These are phyloP conservation scores for Aproaerema taeniolella DNA, from an alignment of 2,888 invertebrate species.

Conservation along the genomic window DNA sequence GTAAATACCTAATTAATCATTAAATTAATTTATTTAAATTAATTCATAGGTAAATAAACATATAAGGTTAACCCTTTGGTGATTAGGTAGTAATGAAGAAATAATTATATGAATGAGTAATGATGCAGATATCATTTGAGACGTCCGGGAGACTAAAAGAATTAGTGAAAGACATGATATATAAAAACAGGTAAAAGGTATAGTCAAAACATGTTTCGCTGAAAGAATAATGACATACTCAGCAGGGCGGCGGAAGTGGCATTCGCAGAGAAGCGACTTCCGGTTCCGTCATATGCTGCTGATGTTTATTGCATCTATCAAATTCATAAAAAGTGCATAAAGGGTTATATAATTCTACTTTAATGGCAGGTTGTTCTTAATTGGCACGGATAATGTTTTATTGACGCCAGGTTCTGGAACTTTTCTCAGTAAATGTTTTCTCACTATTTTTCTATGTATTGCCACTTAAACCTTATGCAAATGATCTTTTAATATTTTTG, in stretches of 20 bases:
- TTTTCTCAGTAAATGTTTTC: no score
- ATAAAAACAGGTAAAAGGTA: slow-evolving; percentile 54
- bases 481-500: no score
- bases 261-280: slow-evolving; percentile 65
- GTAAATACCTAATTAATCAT: no score
- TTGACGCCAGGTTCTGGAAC: no score
- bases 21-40: no score
- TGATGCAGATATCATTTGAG: slow-evolving; percentile 39
- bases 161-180: no score
- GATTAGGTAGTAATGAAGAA: slow-evolving; percentile 58
- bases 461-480: no score
- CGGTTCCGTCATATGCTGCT: slow-evolving; percentile 48
- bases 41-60: slow-evolving; percentile 34
- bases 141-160: slow-evolving; percentile 39
- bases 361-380: slow-evolving; percentile 10
- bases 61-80: slow-evolving; percentile 51
- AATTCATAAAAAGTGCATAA: slow-evolving; percentile 22
- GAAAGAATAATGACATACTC: slow-evolving; percentile 69
- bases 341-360: slow-evolving; percentile 17
- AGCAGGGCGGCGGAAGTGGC: slow-evolving; percentile 56
- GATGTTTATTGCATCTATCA: slow-evolving; percentile 26
- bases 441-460: no score
- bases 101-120: slow-evolving; percentile 49
- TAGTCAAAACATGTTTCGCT: slow-evolving; percentile 72
- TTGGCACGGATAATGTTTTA: neutral